Base-by-base conservation (phyloP, 2,113 vertebrate species). In the Silurus asotus region DNA sequence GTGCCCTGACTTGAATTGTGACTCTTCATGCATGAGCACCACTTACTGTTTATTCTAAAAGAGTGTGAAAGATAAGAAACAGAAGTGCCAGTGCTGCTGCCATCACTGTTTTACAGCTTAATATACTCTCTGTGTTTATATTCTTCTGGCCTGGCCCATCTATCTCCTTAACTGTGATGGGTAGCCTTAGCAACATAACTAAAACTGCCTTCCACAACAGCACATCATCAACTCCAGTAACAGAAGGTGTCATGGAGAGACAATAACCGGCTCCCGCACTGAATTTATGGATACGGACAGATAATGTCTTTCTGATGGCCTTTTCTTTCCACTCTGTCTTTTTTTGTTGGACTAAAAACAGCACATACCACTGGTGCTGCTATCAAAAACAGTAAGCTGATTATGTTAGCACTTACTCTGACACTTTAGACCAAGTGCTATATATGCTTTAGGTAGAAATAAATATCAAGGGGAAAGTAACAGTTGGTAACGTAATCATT, bases 251-350 rank as follows among this genome's bases (percentile, higher is more conserved):
- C 80, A 48, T 25, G 28, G 45, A 28, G 69, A 88, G 55, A 84
- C 78, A 84, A 82, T 90, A 85, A 82, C 84, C 55, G 45, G 45
- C 67, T 85, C 67, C 19, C 51, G 65, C 80, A 28, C 70, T 76
- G 59, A 79, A 87, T 88, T 79, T 85, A 87, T 81, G 20, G 74
- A 37, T 59, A 28, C 15, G 49, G 49, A n/a, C 25, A 45, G 55
- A 79, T 70, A 72, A 70, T 84, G 59, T 51, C 19, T 77, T 62
- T 25, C 59, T 65, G 25, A 19, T 78, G 55, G 8, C 9, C 37
- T 59, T 61, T 37, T 80, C 19, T 55, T 80, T 37, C 3, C 17
- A 6, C 70, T 72, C 81, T 70, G n/a, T 83, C 13, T 56, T 7
- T 48, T 37, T 5, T 75, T 75, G 10, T 49, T 13, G 72, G 72